Percentiles rank a stretch among this genome's conserved stretches.
These are phyloP conservation scores for Mus caroli DNA, from an alignment of 2,797 vertebrate genomes.

Conservation along the genomic window DNA sequence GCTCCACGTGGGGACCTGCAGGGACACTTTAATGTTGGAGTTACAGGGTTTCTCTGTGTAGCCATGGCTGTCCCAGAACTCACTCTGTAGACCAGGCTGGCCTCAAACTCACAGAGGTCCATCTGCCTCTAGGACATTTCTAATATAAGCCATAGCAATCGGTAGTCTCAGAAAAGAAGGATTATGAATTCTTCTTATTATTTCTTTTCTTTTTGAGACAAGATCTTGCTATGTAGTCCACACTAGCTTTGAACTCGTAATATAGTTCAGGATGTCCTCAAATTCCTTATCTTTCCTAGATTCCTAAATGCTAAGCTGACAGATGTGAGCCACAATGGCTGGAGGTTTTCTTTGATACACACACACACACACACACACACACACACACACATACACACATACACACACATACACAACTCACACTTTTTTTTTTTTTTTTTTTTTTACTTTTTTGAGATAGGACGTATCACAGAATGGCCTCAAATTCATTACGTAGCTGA, in stretches of 20 bases:
- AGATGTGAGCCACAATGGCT: not conserved
- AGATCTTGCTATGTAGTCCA: not conserved
- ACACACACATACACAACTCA: not conserved
- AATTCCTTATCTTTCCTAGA: not conserved
- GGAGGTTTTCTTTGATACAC: not conserved
- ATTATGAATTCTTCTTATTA: not conserved
- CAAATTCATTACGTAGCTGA: not conserved
- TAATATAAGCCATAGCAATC: not conserved
- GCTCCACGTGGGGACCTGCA: not conserved
- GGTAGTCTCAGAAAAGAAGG: constrained; percentile 27
- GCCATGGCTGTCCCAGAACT: not conserved
- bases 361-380: not conserved
- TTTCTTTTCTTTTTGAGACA: not conserved
- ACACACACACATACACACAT: not conserved
- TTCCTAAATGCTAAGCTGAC: not conserved
- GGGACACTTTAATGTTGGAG: not conserved
- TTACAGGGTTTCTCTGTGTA: not conserved
- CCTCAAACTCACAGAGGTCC: not conserved
- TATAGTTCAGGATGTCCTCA: no score
- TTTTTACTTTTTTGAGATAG: not conserved
- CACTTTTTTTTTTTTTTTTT: not conserved
- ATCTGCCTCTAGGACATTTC: no score
- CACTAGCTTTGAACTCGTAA: not conserved
- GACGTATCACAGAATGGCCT: not conserved
- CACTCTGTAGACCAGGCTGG: not conserved